Percentiles rank a stretch among this genome's conserved stretches.
Conservation (phyloP, 2,113 vertebrate species). For the Phalacrocorax aristotelis region DNA sequence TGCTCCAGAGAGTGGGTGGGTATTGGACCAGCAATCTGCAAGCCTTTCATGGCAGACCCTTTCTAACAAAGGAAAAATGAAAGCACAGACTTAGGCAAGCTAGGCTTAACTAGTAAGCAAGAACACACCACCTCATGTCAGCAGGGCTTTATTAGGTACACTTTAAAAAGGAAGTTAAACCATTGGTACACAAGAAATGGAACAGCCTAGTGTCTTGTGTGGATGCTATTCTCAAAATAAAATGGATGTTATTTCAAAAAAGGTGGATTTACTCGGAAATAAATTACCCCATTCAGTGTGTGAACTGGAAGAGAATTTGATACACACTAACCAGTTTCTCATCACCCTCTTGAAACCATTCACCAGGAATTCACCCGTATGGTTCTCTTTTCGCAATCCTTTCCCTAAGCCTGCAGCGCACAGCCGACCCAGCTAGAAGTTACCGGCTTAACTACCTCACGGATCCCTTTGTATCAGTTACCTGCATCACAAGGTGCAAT, state of each 20-base stretch:
- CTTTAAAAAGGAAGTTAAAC: background rate
- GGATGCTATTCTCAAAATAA: background rate
- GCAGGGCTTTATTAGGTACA: background rate
- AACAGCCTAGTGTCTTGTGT: background rate
- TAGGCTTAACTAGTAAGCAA: background rate
- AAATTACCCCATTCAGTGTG: background rate
- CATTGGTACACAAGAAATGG: background rate
- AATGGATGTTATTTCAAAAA: background rate
- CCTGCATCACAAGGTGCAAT: background rate
- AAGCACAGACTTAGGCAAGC: background rate
- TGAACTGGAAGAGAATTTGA: background rate
- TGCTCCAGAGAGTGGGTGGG: constrained; percentile 84
- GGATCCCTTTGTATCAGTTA: background rate
- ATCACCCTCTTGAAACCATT: background rate
- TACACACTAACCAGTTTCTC: background rate
- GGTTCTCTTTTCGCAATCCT: background rate
- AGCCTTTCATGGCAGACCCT: constrained; percentile 87
- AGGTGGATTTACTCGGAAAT: background rate
- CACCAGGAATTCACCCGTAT: background rate
- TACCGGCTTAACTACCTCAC: background rate
- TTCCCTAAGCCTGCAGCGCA: background rate
- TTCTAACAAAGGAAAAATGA: constrained; percentile 73
- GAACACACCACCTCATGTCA: background rate
- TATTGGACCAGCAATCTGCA: constrained; percentile 85
- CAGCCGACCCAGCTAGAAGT: background rate